Base-by-base conservation (phyloP, 2,113 vertebrate species). In the Tretioscincus oriximinensis region DNA sequence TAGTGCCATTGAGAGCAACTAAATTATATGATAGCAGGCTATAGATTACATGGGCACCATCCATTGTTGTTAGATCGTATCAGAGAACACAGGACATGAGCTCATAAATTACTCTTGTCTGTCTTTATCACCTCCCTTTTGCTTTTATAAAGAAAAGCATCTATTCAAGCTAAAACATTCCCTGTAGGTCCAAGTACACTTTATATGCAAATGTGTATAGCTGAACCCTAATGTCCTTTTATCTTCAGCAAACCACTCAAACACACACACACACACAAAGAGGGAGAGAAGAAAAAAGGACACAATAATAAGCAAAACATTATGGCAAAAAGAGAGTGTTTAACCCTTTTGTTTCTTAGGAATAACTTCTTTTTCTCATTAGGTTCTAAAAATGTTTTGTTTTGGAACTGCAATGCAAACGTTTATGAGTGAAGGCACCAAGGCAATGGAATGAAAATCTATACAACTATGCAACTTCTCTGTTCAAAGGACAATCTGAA, bases 101-200 rank as follows among this genome's bases (percentile, higher is more conserved):
- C 24, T 85, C 24, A 76, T 80, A 84, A 68, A 84, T 82, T 76
- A 60, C 35, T 76, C 35, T 78, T 74, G 77, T 68, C n/a, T 35
- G 28, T 73, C 28, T 75, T 58, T 83, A 47, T 31, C 76, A 12
- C 73, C 35, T 77, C 28, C 35, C 72, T 10, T 68, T n/a, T 28
- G 22, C 12, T 70, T 74, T 69, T 24, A 35, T 60, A 41, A 9
- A 61, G 29, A 66, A 28, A 71, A 86, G 8, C 72, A 31, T 1
- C 4, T 24, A 24, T 75, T 84, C 64, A 68, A 60, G 22, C 26
- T 67, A 54, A 67, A 78, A 12, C 64, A 78, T 58, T 31, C 28
- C n/a, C 47, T 14, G 12, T 12, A 29, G 63, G 75, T 26, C 63
- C 12, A 64, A 47, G 54, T 35, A 61, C 28, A 60, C 29, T 24